Base-by-base conservation (phyloP, 2,113 vertebrate genomes). In the Chamaetylas fuelleborni region DNA sequence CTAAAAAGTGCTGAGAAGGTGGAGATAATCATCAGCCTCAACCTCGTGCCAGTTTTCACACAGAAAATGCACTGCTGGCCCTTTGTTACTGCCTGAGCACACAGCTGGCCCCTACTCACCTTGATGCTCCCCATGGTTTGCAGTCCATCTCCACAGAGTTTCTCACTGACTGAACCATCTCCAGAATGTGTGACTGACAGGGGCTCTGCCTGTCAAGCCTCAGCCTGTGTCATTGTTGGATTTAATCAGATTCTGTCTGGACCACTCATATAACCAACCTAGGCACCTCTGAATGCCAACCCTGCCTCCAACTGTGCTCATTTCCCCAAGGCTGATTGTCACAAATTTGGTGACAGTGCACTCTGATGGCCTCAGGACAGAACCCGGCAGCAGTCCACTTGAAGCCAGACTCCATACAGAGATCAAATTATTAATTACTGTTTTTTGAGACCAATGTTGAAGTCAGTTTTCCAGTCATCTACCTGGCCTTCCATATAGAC, bases 21-120 rank as follows among this genome's bases (percentile, higher is more conserved):
- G 6, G 15, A 18, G 9, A 33, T 67, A 72, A 86, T 50, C 58
- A 40, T 5, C 28, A 86, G 2, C 18, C n/a, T 57, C 48, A 40
- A 20, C 3, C 4, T 73, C 0, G 0, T 36, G 22, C 7, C 11
- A 24, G 23, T 51, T 11, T 73, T 86, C 36, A 56, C 9, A 19
- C 10, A 57, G 29, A 6, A 20, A 62, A 33, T 61, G 11, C 10
- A 19, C 13, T 61, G 10, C 6, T 79, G 15, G 13, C 6, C n/a
- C 6, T 42, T 64, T 58, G 7, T 40, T 84, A 29, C 17, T 58
- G 14, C 6, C 16, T 42, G 50, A 19, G 4, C 12, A 3, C 10
- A 36, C 20, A 61, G 12, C 12, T 78, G 19, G 5, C 4, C 22
- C 10, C 13, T 73, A 22, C 14, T 50, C 14, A 33, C 1, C 18